Evolutionary conservation across 2,797 vertebrate species (phyloP).

Genomic region (Pseudochirops cupreus): DNA sequence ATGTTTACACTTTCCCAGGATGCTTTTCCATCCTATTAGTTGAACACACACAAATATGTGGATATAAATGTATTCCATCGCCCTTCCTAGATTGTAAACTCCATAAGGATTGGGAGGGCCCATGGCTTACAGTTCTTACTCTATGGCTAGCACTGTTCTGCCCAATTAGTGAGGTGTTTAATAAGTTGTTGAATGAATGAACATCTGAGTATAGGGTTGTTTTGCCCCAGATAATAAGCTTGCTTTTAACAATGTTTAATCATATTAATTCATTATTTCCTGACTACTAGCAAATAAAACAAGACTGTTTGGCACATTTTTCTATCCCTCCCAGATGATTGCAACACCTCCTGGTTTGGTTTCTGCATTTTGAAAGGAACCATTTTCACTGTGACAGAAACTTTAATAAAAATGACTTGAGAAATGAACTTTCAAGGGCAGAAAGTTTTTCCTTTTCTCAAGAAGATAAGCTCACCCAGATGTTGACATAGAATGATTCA

Average conservation of each 20-base stretch:
- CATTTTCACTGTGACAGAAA: neutral
- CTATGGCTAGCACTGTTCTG: neutral
- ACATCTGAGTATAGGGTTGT: neutral
- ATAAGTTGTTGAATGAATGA: neutral
- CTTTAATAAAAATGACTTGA: neutral
- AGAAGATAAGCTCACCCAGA: neutral
- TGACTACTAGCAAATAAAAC: neutral
- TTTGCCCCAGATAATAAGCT: neutral
- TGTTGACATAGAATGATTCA: neutral
- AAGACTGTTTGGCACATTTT: neutral
- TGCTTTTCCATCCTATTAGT: neutral
- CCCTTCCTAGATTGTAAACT: neutral
- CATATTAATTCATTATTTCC: neutral
- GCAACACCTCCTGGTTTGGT: slow-evolving; percentile 16
- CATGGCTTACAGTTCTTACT: neutral
- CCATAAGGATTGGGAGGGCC: neutral
- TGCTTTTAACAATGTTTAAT: slow-evolving; percentile 10
- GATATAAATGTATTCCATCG: neutral
- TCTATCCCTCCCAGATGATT: neutral
- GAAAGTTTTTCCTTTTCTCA: neutral
- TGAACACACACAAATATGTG: neutral
- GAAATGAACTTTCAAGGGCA: neutral
- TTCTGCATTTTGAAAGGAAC: neutral
- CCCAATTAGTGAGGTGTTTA: neutral
- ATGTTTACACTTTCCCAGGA: neutral